Evolutionary conservation across 2,888 invertebrate species (phyloP), one percentile per base, ranked within the genome.

Genomic region (Herminia tarsipennalis): DNA sequence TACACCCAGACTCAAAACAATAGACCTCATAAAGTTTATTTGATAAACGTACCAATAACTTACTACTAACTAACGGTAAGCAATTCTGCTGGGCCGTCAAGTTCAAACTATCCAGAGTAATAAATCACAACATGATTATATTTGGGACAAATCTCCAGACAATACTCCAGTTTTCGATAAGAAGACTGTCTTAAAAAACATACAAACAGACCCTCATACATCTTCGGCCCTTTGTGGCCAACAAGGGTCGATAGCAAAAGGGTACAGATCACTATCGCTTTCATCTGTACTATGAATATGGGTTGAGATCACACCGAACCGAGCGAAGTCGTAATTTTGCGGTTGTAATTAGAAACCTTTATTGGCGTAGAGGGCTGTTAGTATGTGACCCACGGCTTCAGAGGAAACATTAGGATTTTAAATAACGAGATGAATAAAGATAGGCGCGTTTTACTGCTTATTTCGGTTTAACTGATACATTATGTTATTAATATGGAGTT

Each of bases 201-300:
- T 27, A 42, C 18, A 30, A 36, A 34, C n/a, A 13, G 21, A 30
- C 29, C 17, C n/a, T 35, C 29, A 47, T 32, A 45, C 55, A 45
- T 41, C 36, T 40, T 30, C 22, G 28, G 25, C 32, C 49, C 46
- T 48, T 51, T 24, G 51, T 38, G 47, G 37, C 42, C 22, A 40
- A 42, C 47, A 56, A 46, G 50, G 43, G 34, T 17, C n/a, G 24
- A 53, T 51, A 51, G 48, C 43, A 35, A 40, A 43, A 55, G 52
- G 55, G 52, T 40, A 44, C 30, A 17, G 51, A 37, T 49, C 14
- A 30, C 22, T 48, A 58, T 52, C 47, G 43, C 9, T 43, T 46
- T 36, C 43, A 48, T 47, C 27, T 43, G 10, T n/a, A 42, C 56
- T 51, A 52, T 34, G 46, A 52, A 61, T 51, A 34, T 63, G 43